Conservation (phyloP, 1,140 invertebrate species). For the Muscidifurax raptorellus region DNA sequence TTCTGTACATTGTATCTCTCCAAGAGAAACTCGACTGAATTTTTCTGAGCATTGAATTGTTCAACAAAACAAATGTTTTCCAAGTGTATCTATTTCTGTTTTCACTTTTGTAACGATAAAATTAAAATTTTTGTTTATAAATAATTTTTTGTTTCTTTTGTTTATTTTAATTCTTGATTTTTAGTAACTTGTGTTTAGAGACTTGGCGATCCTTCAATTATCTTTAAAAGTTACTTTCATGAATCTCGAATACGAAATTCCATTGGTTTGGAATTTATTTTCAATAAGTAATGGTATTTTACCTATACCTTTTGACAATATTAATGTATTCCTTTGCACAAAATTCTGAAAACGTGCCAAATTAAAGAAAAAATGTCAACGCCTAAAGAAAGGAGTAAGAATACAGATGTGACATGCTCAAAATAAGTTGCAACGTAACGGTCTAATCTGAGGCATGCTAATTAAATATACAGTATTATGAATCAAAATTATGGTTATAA, state of each 20-base stretch:
- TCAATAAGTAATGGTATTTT: slow-evolving; percentile 12
- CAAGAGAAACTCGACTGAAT: slow-evolving; percentile 47
- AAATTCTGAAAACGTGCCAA: slow-evolving; percentile 42
- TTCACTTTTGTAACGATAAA: slow-evolving; percentile 27
- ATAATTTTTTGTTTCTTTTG: slow-evolving; percentile 26
- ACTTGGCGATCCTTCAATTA: neutral
- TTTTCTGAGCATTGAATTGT: slow-evolving; percentile 43
- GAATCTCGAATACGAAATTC: slow-evolving; percentile 21
- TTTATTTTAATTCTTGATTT: slow-evolving; percentile 21
- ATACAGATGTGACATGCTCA: slow-evolving; percentile 3
- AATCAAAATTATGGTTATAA: slow-evolving; percentile 35
- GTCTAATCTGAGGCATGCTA: slow-evolving; percentile 26
- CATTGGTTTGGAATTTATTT: neutral
- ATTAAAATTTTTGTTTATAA: slow-evolving; percentile 10
- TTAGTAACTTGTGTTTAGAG: neutral
- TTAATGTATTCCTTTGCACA: slow-evolving; percentile 28
- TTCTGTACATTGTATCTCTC: slow-evolving; percentile 41
- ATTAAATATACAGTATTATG: slow-evolving; percentile 19
- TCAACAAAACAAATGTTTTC: slow-evolving; percentile 36
- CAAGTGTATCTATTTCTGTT: slow-evolving; percentile 13
- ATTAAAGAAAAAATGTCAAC: slow-evolving; percentile 44
- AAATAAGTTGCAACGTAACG: slow-evolving; percentile 21
- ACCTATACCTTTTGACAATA: slow-evolving; percentile 28
- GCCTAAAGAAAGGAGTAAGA: slow-evolving; percentile 13
- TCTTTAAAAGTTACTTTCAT: neutral